These are phyloP conservation scores for Leucozona laternaria DNA, from an alignment of 2,888 invertebrate genomes.

Conservation along the genomic window DNA sequence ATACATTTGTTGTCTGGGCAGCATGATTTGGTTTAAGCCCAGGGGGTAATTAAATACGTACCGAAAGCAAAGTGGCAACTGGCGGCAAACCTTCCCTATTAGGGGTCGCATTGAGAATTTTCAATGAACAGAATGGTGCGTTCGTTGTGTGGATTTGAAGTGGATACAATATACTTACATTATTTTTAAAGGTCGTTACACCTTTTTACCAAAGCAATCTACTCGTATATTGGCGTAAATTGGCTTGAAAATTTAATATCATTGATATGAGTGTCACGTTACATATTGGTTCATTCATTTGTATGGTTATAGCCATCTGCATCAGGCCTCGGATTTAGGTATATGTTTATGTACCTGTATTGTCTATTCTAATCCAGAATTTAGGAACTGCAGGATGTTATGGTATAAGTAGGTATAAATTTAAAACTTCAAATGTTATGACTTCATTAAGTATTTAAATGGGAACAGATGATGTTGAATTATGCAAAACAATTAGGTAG, in stretches of 20 bases:
- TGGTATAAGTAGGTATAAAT: too few species aligned
- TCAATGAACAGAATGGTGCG: background rate
- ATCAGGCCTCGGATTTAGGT: background rate
- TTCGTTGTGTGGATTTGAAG: constrained; percentile 6
- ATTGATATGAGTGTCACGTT: constrained; percentile 58
- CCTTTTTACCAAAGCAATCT: constrained; percentile 14
- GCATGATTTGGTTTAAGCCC: constrained; percentile 38
- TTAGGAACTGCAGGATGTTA: background rate
- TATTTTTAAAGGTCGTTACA: constrained; percentile 45
- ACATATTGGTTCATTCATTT: background rate
- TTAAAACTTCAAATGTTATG: background rate
- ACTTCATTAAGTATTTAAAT: constrained; percentile 6
- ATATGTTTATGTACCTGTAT: too few species aligned
- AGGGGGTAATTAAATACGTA: constrained; percentile 50
- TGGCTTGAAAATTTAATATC: constrained; percentile 23
- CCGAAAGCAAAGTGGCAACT: background rate
- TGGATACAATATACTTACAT: background rate
- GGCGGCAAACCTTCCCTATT: constrained; percentile 34
- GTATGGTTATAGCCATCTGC: background rate
- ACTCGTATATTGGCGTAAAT: constrained; percentile 47
- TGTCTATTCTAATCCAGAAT: background rate
- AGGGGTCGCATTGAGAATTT: constrained; percentile 30
- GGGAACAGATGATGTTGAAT: background rate
- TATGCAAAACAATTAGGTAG: background rate
- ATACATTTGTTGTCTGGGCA: constrained; percentile 57